Percentiles rank a stretch among this genome's conserved stretches.
Evolutionary conservation across 2,797 vertebrate genomes (phyloP).

Genomic region (Allochrocebus solatus): DNA sequence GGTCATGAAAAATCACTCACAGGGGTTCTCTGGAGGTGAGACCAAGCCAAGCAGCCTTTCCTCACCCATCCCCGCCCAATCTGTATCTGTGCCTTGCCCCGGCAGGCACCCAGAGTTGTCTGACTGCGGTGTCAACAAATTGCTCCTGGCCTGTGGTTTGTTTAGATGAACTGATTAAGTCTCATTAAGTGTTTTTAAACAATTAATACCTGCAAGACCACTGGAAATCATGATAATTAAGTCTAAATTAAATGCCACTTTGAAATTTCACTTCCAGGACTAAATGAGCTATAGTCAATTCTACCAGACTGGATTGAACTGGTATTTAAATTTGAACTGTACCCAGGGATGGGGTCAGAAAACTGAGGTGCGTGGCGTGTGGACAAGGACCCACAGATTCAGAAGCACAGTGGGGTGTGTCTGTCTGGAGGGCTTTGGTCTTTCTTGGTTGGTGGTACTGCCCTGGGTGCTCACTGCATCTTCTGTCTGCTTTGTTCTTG

Average conservation of each 20-base stretch:
- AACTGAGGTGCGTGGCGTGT: neutral
- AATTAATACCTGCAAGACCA: constrained; percentile 41
- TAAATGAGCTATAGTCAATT: neutral
- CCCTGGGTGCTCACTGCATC: fast-evolving
- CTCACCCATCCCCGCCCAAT: fast-evolving
- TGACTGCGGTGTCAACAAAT: fast-evolving
- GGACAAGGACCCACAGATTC: fast-evolving
- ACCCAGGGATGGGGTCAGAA: neutral
- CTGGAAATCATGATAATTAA: constrained; percentile 41
- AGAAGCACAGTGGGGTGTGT: fast-evolving
- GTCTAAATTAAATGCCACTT: constrained; percentile 50
- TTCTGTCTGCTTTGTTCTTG: neutral
- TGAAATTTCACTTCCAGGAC: constrained; percentile 50
- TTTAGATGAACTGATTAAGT: constrained; percentile 16
- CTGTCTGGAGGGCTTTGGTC: neutral
- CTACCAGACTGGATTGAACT: neutral
- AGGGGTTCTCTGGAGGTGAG: too few species aligned
- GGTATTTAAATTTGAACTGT: neutral
- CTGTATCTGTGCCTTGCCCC: fast-evolving
- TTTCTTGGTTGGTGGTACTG: neutral
- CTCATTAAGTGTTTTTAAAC: constrained; percentile 45
- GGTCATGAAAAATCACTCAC: fast-evolving
- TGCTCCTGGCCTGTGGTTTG: neutral
- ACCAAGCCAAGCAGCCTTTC: neutral
- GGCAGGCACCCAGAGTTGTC: neutral